phyloP scores from a whole-genome alignment of 2,113 vertebrate genomes.

The Platichthys stellatus region DNA sequence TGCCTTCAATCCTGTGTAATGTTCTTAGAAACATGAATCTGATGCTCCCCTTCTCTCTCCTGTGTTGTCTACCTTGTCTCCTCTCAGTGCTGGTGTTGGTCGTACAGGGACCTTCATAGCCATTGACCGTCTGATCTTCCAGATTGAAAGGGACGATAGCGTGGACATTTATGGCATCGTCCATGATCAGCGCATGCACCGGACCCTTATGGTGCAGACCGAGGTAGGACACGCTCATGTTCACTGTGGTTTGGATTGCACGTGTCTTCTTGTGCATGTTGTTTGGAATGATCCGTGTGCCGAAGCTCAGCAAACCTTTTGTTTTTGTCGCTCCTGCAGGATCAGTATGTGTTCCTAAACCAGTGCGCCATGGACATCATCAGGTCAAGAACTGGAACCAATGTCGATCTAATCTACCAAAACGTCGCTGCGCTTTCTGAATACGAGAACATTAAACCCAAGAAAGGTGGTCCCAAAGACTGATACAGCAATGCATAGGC shows the following conservation, averaged over 20 bases:
- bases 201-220: slow-evolving; percentile 96
- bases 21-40: neutral
- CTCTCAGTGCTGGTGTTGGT: slow-evolving; percentile 91
- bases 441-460: slow-evolving; percentile 87
- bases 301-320: neutral
- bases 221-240: slow-evolving; percentile 84
- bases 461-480: slow-evolving; percentile 30
- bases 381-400: slow-evolving; percentile 88
- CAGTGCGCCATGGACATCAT: slow-evolving; percentile 94
- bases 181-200: slow-evolving; percentile 92
- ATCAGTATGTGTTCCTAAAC: slow-evolving; percentile 95
- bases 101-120: slow-evolving; percentile 96
- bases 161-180: slow-evolving; percentile 92
- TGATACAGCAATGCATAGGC: slow-evolving; percentile 18
- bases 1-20: neutral
- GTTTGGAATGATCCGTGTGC: neutral
- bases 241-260: neutral
- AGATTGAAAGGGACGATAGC: slow-evolving; percentile 90
- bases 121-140: slow-evolving; percentile 92
- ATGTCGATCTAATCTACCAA: slow-evolving; percentile 93
- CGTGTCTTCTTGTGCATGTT: neutral
- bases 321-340: slow-evolving; percentile 77
- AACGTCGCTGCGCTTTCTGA: slow-evolving; percentile 87
- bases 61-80: neutral
- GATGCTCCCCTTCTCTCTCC: neutral